These are phyloP conservation scores for Onychomys torridus DNA, from an alignment of 2,797 vertebrate genomes.

Conservation along the genomic window DNA sequence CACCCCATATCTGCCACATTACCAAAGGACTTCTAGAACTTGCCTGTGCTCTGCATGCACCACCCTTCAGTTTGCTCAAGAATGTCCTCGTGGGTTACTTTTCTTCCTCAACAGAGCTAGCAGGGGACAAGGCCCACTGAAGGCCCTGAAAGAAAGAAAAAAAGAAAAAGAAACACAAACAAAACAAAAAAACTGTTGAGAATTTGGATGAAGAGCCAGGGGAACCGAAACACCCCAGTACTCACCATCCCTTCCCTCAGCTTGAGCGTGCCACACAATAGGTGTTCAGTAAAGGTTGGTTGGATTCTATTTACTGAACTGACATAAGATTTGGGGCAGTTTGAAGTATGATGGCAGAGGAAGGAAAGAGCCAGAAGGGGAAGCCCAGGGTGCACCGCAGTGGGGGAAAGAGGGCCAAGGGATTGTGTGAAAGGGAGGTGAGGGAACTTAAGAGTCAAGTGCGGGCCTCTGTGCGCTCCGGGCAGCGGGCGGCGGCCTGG, in stretches of 20 bases:
- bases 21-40: background rate
- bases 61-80: background rate
- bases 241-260: background rate
- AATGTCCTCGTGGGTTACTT: conserved; percentile 3
- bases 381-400: background rate
- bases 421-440: background rate
- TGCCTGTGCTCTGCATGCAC: background rate
- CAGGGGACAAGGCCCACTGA: background rate
- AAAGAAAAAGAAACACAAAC: too few species aligned
- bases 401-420: background rate
- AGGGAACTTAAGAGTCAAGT: background rate
- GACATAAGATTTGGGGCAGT: background rate
- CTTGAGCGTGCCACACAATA: background rate
- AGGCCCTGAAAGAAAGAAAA: background rate
- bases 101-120: background rate
- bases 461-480: background rate
- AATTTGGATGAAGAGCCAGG: background rate
- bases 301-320: conserved; percentile 12
- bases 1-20: background rate
- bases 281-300: background rate
- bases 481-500: fast-evolving
- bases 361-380: background rate
- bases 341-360: background rate
- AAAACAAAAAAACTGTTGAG: background rate
- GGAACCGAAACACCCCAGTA: background rate